These are phyloP conservation scores for Aldabrachelys gigantea DNA, from an alignment of 2,113 vertebrate species.

Conservation along the genomic window DNA sequence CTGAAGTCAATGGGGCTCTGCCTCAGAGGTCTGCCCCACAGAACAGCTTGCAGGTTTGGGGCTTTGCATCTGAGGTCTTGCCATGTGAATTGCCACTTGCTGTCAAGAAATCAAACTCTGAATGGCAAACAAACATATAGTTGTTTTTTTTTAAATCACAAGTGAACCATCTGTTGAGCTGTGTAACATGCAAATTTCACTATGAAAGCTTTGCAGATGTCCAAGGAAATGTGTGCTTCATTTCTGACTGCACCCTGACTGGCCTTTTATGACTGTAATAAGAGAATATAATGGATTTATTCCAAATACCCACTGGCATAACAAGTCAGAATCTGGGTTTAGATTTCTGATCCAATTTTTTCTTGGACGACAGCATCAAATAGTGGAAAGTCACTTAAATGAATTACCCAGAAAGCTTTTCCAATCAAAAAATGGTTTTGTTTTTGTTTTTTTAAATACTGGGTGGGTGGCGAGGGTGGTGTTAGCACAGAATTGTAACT, in stretches of 20 bases:
- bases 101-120: background rate
- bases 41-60: background rate
- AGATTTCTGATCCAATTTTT: background rate
- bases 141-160: background rate
- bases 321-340: background rate
- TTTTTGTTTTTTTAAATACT: background rate
- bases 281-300: background rate
- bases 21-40: background rate
- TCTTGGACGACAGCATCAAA: background rate
- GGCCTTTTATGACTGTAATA: background rate
- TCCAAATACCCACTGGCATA: background rate
- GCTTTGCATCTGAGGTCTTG: background rate
- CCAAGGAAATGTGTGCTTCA: background rate
- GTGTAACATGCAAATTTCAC: background rate
- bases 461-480: background rate
- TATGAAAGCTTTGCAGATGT: background rate
- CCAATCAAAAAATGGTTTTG: background rate
- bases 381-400: background rate
- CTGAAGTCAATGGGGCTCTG: rapidly evolving
- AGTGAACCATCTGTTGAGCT: background rate
- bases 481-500: background rate
- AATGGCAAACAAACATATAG: background rate
- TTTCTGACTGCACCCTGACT: background rate
- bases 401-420: background rate
- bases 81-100: background rate